Evolutionary conservation across 1,140 invertebrate species (phyloP).

Genomic region (Schmidtea mediterranea): DNA sequence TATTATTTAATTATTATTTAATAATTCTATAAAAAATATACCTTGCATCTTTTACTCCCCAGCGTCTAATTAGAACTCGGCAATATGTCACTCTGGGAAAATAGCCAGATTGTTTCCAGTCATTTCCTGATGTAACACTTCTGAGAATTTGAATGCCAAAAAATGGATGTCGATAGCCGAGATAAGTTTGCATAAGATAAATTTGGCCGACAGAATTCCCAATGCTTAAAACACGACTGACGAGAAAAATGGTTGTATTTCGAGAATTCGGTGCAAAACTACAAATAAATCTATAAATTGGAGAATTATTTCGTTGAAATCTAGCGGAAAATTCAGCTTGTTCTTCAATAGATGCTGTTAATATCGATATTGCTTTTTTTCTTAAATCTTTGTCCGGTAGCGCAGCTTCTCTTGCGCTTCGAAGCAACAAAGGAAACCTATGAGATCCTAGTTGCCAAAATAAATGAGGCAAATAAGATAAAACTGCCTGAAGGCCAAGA

Average conservation of each 20-base stretch:
- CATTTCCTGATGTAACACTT: neutral
- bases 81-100: constrained; percentile 2
- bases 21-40: neutral
- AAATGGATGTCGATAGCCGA: neutral
- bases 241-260: neutral
- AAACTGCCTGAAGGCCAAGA: neutral
- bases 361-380: neutral
- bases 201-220: constrained; percentile 2
- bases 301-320: neutral
- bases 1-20: neutral
- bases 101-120: neutral
- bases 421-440: neutral
- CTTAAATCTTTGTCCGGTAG: neutral
- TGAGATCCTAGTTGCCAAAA: neutral
- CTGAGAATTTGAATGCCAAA: neutral
- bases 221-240: neutral
- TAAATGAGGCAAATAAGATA: neutral
- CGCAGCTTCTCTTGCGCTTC: neutral
- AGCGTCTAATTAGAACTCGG: neutral
- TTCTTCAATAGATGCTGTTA: neutral
- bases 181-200: neutral
- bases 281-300: neutral
- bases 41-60: neutral
- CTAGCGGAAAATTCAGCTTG: neutral
- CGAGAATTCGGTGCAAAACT: neutral